phyloP scores from a whole-genome alignment of 2,888 invertebrate species.

The Campoplex nolae region DNA sequence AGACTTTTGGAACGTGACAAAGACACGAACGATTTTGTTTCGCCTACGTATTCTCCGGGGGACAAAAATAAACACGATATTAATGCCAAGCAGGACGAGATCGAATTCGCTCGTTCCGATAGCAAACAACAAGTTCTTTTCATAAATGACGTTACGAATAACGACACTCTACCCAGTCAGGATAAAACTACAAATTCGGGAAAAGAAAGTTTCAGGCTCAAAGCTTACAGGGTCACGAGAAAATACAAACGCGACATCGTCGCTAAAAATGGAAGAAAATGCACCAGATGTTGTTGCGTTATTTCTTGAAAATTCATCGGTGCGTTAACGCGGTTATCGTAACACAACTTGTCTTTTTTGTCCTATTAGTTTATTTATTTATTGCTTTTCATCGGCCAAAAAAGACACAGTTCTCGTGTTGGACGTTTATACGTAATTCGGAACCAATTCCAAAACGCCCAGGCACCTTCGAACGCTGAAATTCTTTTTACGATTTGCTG shows the following conservation, averaged over 20 bases:
- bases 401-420: too few relatives aligned
- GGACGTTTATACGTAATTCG: too few relatives aligned
- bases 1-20: conserved; percentile 20
- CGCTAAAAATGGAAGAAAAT: conserved; percentile 74
- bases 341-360: not conserved
- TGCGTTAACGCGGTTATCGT: not conserved
- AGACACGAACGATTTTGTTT: not conserved
- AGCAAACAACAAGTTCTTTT: conserved; percentile 69
- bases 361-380: conserved; percentile 12
- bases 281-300: conserved; percentile 80
- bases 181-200: conserved; percentile 73
- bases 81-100: conserved; percentile 62
- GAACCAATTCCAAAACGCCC: not conserved
- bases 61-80: conserved; percentile 10
- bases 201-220: conserved; percentile 74
- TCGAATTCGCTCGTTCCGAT: conserved; percentile 71
- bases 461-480: not conserved
- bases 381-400: conserved; percentile 35
- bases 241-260: conserved; percentile 77
- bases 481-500: not conserved
- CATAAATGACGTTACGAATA: conserved; percentile 73
- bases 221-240: conserved; percentile 77
- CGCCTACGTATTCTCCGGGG: not conserved
- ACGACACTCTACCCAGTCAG: conserved; percentile 77
- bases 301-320: conserved; percentile 70